Conservation (phyloP, 2,113 vertebrate genomes). For the Nothoprocta perdicaria region DNA sequence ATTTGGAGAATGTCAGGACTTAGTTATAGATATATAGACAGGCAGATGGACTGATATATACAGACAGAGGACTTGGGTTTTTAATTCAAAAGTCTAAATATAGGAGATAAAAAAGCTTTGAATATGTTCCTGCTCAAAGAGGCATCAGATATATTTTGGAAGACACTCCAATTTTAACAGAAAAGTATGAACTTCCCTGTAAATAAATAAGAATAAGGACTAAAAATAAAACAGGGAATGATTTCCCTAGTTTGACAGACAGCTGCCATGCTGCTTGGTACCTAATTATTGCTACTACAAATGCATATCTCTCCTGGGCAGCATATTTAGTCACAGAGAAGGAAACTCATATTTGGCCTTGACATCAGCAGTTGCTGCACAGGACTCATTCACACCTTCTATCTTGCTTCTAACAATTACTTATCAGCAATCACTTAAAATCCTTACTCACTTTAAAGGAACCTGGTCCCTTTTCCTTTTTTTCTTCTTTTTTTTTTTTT, state of each 20-base stretch:
- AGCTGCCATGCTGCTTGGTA: neutral
- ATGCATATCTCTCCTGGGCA: neutral
- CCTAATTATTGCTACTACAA: neutral
- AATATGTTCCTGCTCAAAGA: neutral
- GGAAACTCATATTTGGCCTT: neutral
- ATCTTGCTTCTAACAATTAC: neutral
- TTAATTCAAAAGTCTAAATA: neutral
- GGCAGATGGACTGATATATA: neutral
- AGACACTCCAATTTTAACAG: neutral
- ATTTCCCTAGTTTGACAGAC: neutral
- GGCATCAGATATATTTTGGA: neutral
- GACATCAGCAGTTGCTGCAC: neutral
- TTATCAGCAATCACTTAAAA: neutral
- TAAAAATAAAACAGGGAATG: fast-evolving
- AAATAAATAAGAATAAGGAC: neutral
- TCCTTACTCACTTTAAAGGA: neutral
- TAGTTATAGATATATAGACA: neutral
- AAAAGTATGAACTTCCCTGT: neutral
- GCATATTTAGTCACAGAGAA: neutral
- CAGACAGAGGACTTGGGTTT: neutral
- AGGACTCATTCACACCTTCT: neutral
- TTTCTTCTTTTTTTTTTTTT: neutral
- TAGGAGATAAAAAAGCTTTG: neutral
- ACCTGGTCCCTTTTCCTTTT: neutral
- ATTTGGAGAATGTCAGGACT: neutral